Evolutionary conservation across 2,113 vertebrate genomes (phyloP), one percentile per base, ranked within the genome.

Genomic region (Lepus americanus): DNA sequence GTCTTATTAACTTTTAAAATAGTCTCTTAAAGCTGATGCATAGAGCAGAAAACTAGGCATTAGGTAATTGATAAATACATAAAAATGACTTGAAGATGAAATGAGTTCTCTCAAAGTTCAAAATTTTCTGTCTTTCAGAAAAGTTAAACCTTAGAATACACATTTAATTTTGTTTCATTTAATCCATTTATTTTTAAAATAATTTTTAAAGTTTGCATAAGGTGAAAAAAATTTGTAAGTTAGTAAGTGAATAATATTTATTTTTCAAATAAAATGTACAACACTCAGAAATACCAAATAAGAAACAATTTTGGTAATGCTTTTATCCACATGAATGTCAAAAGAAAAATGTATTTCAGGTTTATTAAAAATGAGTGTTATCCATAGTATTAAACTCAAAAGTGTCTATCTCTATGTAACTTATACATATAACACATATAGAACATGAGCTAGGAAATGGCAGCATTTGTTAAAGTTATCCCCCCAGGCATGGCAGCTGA

Each of bases 321-420:
- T 44, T 90, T 91, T 93, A 67, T 67, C 39, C 23, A 3, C 59
- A 73, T 55, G 23, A 66, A 39, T 69, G 2, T 36, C 6, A 82
- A 83, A 77, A 59, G 4, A 73, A 87, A 93, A 94, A 89, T 5
- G 2, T 61, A 90, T 90, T 64, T 94, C 9, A 66, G n/a, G 5
- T 55, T 55, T 78, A 90, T 53, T 87, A 53, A 77, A 93, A 88
- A 85, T 81, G 29, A 95, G 1, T 51, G 44, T 22, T 29, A 61
- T 59, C 7, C 25, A 72, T 9, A 95, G 27, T 33, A 79, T 4
- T 63, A 77, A 92, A 49, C 66, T 78, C 16, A 67, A 89, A 20
- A 59, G 33, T 5, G 4, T 2, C 4, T 66, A 1, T 44, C 44
- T 55, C 39, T 67, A 0, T 23, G 64, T 0, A 69, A 9, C 16